Evolutionary conservation across 2,888 invertebrate genomes (phyloP).

Genomic region (Drosophila pullipes): DNA sequence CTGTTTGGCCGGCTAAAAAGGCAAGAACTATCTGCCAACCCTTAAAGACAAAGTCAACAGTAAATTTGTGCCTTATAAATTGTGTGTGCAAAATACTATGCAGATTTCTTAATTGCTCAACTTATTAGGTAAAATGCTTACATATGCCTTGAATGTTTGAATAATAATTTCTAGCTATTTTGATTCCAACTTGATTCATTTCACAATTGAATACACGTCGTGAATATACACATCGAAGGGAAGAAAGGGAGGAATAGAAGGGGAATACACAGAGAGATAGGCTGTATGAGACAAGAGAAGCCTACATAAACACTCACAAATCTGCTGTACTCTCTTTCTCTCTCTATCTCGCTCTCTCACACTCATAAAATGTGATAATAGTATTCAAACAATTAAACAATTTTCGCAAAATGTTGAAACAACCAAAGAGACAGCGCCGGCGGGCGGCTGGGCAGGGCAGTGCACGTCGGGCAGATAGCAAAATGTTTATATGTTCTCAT

Average conservation of each 20-base stretch:
- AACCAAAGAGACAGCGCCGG: conserved; percentile 41
- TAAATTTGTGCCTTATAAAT: conserved; percentile 49
- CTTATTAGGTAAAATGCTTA: conserved; percentile 33
- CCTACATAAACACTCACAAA: conserved; percentile 5
- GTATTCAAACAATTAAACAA: conserved; percentile 78
- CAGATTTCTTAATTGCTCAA: conserved; percentile 61
- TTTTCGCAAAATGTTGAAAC: conserved; percentile 76
- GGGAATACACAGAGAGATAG: conserved; percentile 30
- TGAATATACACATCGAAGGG: conserved; percentile 32
- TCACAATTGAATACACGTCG: conserved; percentile 48
- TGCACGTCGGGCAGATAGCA: conserved; percentile 57
- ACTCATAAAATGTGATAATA: conserved; percentile 73
- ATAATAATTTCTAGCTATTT: conserved; percentile 54
- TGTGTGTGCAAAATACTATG: conserved; percentile 53
- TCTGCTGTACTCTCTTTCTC: neutral
- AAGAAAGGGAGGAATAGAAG: neutral
- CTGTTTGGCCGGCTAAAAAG: neutral
- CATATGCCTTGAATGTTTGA: conserved; percentile 56
- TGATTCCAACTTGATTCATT: conserved; percentile 49
- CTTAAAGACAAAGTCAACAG: conserved; percentile 29
- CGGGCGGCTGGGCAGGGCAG: neutral
- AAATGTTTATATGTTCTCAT: conserved; percentile 78
- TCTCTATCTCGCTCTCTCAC: conserved; percentile 16
- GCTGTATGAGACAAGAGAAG: conserved; percentile 25
- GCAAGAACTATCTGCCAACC: conserved; percentile 2